Evolutionary conservation across 2,888 invertebrate species (phyloP).

Genomic region (Pherbina coryleti): DNA sequence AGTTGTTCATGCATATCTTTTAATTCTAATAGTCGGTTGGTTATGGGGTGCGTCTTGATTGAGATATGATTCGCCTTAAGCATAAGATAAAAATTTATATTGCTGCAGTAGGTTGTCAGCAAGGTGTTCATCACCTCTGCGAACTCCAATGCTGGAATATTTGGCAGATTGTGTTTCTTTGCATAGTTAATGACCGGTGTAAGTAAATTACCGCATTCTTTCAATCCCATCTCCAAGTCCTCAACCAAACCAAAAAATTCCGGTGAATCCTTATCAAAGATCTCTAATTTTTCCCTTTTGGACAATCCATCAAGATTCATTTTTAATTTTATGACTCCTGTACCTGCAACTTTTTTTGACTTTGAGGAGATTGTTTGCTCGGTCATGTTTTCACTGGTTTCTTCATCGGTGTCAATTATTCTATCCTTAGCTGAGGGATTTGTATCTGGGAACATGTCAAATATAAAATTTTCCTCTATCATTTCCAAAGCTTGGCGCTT

Average conservation of each 20-base stretch:
- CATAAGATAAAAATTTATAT: constrained; percentile 87
- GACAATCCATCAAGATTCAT: constrained; percentile 83
- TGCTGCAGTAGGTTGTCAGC: constrained; percentile 85
- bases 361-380: constrained; percentile 9
- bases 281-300: constrained; percentile 80
- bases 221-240: constrained; percentile 82
- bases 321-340: constrained; percentile 72
- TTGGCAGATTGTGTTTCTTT: constrained; percentile 74
- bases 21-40: constrained; percentile 86
- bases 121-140: constrained; percentile 78
- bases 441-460: constrained; percentile 68
- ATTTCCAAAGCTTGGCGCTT: constrained; percentile 81
- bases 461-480: constrained; percentile 81
- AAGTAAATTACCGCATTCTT: constrained; percentile 76
- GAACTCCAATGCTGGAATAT: constrained; percentile 79
- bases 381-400: neutral
- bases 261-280: constrained; percentile 88
- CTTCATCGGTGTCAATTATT: constrained; percentile 32
- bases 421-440: constrained; percentile 40
- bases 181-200: constrained; percentile 78
- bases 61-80: constrained; percentile 82
- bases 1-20: constrained; percentile 82
- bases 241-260: constrained; percentile 84
- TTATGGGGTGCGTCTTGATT: constrained; percentile 89
- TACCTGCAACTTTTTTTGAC: neutral